Evolutionary conservation across 2,888 invertebrate species (phyloP).

Genomic region (Augochlorella aurata): DNA sequence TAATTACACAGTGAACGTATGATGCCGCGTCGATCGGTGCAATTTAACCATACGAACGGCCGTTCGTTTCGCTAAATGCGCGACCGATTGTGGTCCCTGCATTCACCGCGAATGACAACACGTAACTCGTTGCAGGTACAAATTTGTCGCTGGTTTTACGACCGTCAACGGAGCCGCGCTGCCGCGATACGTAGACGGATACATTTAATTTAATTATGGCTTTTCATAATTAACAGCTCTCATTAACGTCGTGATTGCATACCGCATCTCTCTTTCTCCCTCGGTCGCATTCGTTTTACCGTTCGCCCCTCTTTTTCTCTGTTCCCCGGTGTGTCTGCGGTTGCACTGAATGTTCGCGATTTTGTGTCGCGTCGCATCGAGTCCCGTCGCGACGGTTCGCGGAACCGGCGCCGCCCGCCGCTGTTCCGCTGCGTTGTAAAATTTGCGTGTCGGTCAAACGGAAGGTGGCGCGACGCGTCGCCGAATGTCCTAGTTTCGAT

Average conservation of each 20-base stretch:
- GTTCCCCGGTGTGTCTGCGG: not conserved
- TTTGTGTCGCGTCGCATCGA: not conserved
- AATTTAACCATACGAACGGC: conserved; percentile 40
- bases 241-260: conserved; percentile 67
- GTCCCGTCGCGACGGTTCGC: not conserved
- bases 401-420: not conserved
- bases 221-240: conserved; percentile 70
- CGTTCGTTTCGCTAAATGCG: conserved; percentile 47
- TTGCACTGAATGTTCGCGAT: conserved; percentile 11
- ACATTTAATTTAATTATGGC: conserved; percentile 70
- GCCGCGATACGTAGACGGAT: conserved; percentile 56
- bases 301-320: not conserved
- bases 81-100: conserved; percentile 48
- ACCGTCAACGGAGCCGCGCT: conserved; percentile 61
- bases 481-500: conserved; percentile 35
- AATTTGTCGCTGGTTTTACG: conserved; percentile 66
- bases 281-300: not conserved
- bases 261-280: conserved; percentile 7
- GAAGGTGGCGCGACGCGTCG: conserved; percentile 38
- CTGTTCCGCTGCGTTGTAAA: conserved; percentile 41
- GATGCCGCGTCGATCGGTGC: conserved; percentile 45
- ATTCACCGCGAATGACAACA: conserved; percentile 61
- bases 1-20: conserved; percentile 52
- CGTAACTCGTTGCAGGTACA: conserved; percentile 58
- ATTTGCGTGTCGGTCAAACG: conserved; percentile 46